Percentiles rank a stretch among this genome's conserved stretches.
Evolutionary conservation across 2,888 invertebrate species (phyloP).

Genomic region (Melanophora roralis): DNA sequence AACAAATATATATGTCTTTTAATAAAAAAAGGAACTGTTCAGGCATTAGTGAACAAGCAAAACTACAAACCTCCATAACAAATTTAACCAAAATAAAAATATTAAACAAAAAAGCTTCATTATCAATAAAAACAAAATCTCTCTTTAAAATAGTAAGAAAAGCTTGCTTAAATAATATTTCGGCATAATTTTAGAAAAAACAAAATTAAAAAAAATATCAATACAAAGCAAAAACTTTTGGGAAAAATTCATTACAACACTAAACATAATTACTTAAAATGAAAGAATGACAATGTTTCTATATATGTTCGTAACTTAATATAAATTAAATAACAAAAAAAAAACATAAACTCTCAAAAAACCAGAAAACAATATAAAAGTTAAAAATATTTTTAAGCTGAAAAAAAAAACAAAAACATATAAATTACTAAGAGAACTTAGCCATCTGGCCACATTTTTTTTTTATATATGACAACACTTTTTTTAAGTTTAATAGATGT

Average conservation of each 20-base stretch:
- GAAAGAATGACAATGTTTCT: conserved; percentile 2
- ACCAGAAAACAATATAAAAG: conserved; percentile 50
- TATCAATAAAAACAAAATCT: conserved; percentile 41
- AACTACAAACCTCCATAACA: background rate
- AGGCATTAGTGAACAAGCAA: background rate
- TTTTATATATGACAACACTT: conserved; percentile 10
- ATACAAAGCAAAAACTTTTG: conserved; percentile 18
- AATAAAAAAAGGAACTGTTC: background rate
- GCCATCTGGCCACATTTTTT: conserved; percentile 57
- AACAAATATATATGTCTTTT: background rate
- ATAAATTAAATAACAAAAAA: conserved; percentile 25
- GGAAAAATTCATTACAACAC: conserved; percentile 10
- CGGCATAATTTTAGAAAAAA: conserved; percentile 34
- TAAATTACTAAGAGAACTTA: conserved; percentile 20
- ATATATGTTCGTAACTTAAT: conserved; percentile 13
- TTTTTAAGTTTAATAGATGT: background rate
- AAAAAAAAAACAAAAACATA: conserved; percentile 6
- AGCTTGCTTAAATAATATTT: conserved; percentile 52
- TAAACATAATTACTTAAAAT: conserved; percentile 26
- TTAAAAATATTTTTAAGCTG: conserved; percentile 40
- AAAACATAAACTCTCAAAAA: conserved; percentile 37
- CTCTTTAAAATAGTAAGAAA: conserved; percentile 39
- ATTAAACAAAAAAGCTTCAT: background rate
- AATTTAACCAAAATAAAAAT: background rate
- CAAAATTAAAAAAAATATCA: conserved; percentile 43